phyloP scores from a whole-genome alignment of 2,113 vertebrate genomes.

The Forbesichthys agassizii region DNA sequence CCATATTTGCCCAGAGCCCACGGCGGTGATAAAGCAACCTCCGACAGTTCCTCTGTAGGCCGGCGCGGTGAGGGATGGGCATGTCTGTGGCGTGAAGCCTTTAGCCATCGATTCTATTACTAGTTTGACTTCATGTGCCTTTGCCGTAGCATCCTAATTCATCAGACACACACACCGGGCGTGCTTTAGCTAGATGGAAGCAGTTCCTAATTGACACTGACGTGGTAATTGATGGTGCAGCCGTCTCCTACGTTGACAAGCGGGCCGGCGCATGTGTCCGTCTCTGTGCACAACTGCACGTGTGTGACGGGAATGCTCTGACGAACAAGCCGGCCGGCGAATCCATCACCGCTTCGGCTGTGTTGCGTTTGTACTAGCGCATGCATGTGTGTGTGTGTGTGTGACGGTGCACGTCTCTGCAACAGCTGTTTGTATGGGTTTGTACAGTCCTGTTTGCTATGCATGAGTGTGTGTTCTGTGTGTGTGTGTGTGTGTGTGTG shows the following conservation, averaged over 20 bases:
- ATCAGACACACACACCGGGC: constrained; percentile 12
- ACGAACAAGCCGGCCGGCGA: neutral
- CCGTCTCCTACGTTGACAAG: neutral
- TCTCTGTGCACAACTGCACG: constrained; percentile 3
- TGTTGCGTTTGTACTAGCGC: too few species aligned
- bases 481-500: neutral
- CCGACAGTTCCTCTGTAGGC: neutral
- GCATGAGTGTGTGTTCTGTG: neutral
- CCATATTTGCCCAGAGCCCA: neutral
- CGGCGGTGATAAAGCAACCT: neutral
- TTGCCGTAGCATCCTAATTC: constrained; percentile 17
- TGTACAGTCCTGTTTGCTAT: too few species aligned
- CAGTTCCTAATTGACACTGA: constrained; percentile 15
- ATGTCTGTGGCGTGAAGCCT: neutral
- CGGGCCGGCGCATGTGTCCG: neutral
- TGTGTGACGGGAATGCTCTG: neutral
- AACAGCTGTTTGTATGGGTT: too few species aligned
- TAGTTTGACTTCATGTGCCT: constrained; percentile 18
- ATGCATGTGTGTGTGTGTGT: neutral
- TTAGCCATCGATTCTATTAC: constrained; percentile 2
- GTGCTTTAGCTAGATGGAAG: constrained; percentile 16
- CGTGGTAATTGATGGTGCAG: constrained; percentile 21
- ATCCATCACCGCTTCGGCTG: neutral
- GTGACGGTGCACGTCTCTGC: neutral
- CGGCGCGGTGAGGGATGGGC: neutral